These are phyloP conservation scores for Xenopus petersii DNA, from an alignment of 2,797 vertebrate genomes.

Conservation along the genomic window DNA sequence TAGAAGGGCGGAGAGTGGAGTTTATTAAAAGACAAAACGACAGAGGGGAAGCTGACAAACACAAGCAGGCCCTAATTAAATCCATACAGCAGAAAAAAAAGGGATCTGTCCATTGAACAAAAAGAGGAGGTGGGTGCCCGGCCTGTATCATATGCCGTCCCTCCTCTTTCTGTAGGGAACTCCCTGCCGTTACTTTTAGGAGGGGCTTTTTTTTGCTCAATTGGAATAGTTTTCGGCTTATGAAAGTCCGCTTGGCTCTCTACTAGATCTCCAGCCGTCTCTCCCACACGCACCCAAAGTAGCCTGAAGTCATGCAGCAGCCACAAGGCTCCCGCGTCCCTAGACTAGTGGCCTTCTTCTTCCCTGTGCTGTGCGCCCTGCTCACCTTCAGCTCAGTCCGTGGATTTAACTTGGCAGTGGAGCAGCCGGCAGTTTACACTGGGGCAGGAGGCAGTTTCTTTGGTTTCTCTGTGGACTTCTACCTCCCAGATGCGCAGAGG, in stretches of 20 bases:
- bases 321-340: not conserved
- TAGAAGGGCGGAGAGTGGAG: not conserved
- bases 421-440: slow-evolving; percentile 73
- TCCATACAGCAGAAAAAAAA: slow-evolving; percentile 22
- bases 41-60: slow-evolving; percentile 32
- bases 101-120: slow-evolving; percentile 31
- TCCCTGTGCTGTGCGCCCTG: slow-evolving; percentile 1
- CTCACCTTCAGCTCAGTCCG: slow-evolving; percentile 39
- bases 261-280: not conserved
- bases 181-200: slow-evolving; percentile 35
- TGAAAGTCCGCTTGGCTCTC: slow-evolving; percentile 26
- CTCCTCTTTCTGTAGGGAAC: slow-evolving; percentile 22
- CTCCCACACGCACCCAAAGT: slow-evolving; percentile 2
- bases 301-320: slow-evolving; percentile 1
- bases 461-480: slow-evolving; percentile 88
- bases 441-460: slow-evolving; percentile 83
- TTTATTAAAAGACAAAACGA: slow-evolving; percentile 30
- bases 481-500: slow-evolving; percentile 75
- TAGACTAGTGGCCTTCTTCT: not conserved
- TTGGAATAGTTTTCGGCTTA: slow-evolving; percentile 33
- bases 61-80: slow-evolving; percentile 24
- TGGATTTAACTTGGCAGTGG: slow-evolving; percentile 84
- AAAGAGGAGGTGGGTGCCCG: slow-evolving; percentile 21
- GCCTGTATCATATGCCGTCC: not conserved
- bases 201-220: slow-evolving; percentile 28